Base-by-base conservation (phyloP, 2,113 vertebrate genomes). In the Hippocampus abdominalis region DNA sequence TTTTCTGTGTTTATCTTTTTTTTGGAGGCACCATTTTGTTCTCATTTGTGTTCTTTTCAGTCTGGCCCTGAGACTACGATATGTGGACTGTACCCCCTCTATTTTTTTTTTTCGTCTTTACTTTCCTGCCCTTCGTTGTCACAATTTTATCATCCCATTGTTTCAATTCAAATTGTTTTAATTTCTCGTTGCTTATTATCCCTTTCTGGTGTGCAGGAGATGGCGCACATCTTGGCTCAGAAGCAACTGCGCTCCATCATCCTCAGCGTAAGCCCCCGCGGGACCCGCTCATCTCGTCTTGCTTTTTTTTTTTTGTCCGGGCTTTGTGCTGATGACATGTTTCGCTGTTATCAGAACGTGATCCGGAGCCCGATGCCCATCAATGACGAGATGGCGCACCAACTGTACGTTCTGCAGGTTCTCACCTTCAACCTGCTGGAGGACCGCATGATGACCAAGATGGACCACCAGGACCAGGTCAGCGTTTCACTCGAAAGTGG, bases 371-470 rank as follows among this genome's bases (percentile, higher is more conserved):
- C 94, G 75, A 94, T 91, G 10, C 89, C 94, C 74, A 97, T 99
- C 83, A 98, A 97, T 73, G 96, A 98, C 2, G 97, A 99, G 85
- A 99, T 99, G 97, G 95, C 97, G 1, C 97, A 99, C 72, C 97
- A 99, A 89, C 92, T 99, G 10, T 99, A 98, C 6, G 96, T 99
- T 66, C 91, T 96, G 12, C 97, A 99, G 91, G 96, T 99, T n/a
- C 94, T 99, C 59, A 98, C 93, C 65, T 98, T 99, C 72, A 99
- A 99, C 83, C 93, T 98, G 72, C 85, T 98, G 81, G 97, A 99
- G 88, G 97, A 99, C 85, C 93, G 97, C 75, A 97, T 99, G 97
- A 98, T 99, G 96, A 98, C 97, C 75, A 98, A 97, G 91, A 99
- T 99, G 97, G 97, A 99, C 83, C 97, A 96, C 39, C 97, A 99